Base-by-base conservation (phyloP, 2,888 invertebrate genomes). In the Gymnosoma rotundatum region DNA sequence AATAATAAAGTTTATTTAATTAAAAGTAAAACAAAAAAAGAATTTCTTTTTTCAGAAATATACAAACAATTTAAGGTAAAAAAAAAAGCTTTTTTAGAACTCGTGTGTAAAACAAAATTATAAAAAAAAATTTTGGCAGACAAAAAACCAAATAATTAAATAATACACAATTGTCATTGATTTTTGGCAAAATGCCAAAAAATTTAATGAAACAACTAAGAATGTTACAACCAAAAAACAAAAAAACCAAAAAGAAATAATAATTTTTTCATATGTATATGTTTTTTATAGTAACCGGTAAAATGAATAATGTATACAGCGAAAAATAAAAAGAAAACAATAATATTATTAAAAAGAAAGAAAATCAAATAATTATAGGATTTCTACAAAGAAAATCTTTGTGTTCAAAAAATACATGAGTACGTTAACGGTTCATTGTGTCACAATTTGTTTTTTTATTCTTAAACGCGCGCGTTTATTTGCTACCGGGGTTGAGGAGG, bases 121-220 rank as follows among this genome's bases (percentile, higher is more conserved):
- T 18, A 58, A 70, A 70, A 58, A n/a, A 3, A 20, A 50, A 56
- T 42, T 58, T 82, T 82, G 81, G 81, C 81, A 82, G 64, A 64
- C 69, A 64, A 18, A 69, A 45, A 5, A 32, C 32, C 14, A 52
- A 38, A 69, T 42, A 70, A 18, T 63, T 38, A 66, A 67, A 74
- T 5, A 48, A 54, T 69, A 67, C 20, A 61, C n/a, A 80, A 66
- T 74, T 75, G 18, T 54, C 54, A 63, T 69, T 73, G 56, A 56
- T 36, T 63, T 58, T 69, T 75, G 81, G 75, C 63, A 0, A 10
- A 16, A 25, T 21, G 69, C 81, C 75, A 81, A 63, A 38, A 56
- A 45, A 52, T 42, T 18, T 12, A 58, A 61, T 58, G 14, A 60
- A 48, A 60, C 42, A 70, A 14, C 5, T 8, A 32, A 58, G 45